A percentile compares a stretch with the other conserved stretches of the same genome.
Conservation (phyloP, 2,888 invertebrate genomes). For the Papilio demoleus region DNA sequence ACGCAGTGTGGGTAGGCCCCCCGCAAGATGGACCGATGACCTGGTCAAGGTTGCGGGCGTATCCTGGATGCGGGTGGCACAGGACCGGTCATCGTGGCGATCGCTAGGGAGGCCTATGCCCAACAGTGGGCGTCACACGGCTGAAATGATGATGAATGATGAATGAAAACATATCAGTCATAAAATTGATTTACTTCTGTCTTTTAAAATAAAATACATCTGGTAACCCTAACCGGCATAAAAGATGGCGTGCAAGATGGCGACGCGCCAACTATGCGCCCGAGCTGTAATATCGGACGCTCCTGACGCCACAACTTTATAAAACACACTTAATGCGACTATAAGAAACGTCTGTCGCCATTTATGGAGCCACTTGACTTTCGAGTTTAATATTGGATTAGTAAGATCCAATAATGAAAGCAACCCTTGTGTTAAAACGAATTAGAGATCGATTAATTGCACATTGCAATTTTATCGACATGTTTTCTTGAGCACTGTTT, state of each 20-base stretch:
- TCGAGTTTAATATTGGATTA: conserved; percentile 55
- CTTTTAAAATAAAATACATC: conserved; percentile 26
- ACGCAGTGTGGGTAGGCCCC: too few relatives aligned
- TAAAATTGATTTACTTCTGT: conserved; percentile 22
- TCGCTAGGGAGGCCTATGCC: too few relatives aligned
- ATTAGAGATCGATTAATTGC: conserved; percentile 17
- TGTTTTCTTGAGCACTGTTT: not conserved
- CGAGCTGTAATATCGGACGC: conserved; percentile 68
- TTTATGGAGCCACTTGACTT: conserved; percentile 72
- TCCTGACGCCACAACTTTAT: conserved; percentile 60
- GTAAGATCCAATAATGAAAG: conserved; percentile 49
- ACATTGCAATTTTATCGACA: conserved; percentile 9
- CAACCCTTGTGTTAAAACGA: conserved; percentile 34
- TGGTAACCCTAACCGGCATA: conserved; percentile 37
- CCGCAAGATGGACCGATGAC: too few relatives aligned
- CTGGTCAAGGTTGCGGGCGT: too few relatives aligned
- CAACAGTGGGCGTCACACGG: too few relatives aligned
- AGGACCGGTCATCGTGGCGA: too few relatives aligned
- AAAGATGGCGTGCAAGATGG: conserved; percentile 67
- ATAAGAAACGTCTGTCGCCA: conserved; percentile 57
- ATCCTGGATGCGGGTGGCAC: too few relatives aligned
- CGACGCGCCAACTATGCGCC: conserved; percentile 74
- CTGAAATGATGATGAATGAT: too few relatives aligned
- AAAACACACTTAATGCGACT: conserved; percentile 41
- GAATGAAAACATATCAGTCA: not conserved